These are phyloP conservation scores for Nebria salina DNA, from an alignment of 2,888 invertebrate genomes.

Conservation along the genomic window DNA sequence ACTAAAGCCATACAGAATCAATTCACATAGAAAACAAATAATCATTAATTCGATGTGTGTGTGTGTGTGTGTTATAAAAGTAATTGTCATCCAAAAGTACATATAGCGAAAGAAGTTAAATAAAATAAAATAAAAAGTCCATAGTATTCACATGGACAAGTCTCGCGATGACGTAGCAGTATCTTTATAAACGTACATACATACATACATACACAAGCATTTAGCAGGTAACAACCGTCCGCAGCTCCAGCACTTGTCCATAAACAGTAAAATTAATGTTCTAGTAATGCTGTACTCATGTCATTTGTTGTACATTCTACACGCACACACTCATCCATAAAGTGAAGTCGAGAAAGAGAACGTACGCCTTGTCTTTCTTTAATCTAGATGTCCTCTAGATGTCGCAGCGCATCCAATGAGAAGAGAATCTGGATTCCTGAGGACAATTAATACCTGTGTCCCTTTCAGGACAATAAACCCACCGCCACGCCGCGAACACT, in stretches of 20 bases:
- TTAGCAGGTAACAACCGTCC: constrained; percentile 52
- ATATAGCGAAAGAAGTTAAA: neutral
- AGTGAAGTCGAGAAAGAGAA: neutral
- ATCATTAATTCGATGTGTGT: neutral
- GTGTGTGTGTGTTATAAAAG: neutral
- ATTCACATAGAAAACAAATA: too few species aligned
- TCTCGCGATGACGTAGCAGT: neutral
- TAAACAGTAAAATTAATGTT: constrained; percentile 63
- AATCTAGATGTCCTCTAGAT: constrained; percentile 12
- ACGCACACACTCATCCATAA: neutral
- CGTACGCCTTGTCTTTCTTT: neutral
- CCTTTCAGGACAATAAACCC: too few species aligned
- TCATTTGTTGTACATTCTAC: neutral
- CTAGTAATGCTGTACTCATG: constrained; percentile 49
- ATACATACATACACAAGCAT: constrained; percentile 36
- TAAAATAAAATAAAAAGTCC: neutral
- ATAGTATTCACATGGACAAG: neutral
- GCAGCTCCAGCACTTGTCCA: constrained; percentile 50
- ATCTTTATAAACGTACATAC: constrained; percentile 8
- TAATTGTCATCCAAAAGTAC: neutral
- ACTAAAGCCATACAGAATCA: too few species aligned
- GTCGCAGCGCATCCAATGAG: neutral
- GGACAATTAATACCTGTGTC: constrained; percentile 1
- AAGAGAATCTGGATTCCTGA: neutral
- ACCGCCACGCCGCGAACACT: neutral